A percentile compares a stretch with the other conserved stretches of the same genome.
These are phyloP conservation scores for Bibio marci DNA, from an alignment of 2,888 invertebrate genomes.

Conservation along the genomic window DNA sequence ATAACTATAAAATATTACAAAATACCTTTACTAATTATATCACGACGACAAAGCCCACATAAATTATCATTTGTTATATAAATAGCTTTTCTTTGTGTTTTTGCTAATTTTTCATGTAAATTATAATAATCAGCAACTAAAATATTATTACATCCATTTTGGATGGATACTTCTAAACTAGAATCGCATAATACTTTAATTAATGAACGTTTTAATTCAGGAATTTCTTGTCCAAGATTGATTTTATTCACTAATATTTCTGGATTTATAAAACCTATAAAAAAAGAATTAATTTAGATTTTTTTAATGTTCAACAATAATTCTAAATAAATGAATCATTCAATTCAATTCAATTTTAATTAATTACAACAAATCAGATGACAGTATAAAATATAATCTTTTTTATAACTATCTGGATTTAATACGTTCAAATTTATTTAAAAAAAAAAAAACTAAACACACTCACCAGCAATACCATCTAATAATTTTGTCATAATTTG, in stretches of 20 bases:
- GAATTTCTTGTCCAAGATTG: constrained; percentile 66
- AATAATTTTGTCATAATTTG: constrained; percentile 43
- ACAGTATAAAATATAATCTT: too few relatives aligned
- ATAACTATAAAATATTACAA: background rate
- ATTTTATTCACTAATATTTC: constrained; percentile 74
- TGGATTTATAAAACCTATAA: constrained; percentile 66
- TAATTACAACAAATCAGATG: too few relatives aligned
- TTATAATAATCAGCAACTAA: constrained; percentile 82
- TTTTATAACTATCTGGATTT: too few relatives aligned
- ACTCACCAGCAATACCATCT: constrained; percentile 36
- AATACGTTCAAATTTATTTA: background rate
- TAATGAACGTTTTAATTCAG: constrained; percentile 74
- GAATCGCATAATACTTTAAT: constrained; percentile 94
- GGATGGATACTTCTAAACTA: constrained; percentile 77
- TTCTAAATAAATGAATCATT: too few relatives aligned
- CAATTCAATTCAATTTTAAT: too few relatives aligned
- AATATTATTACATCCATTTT: constrained; percentile 80
- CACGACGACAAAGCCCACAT: constrained; percentile 64
- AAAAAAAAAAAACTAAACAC: background rate
- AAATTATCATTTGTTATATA: constrained; percentile 47
- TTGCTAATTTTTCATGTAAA: constrained; percentile 63
- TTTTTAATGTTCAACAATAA: background rate
- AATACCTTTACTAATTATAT: constrained; percentile 50
- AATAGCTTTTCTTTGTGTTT: constrained; percentile 61
- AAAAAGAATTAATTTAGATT: background rate